Conservation (phyloP, 1,140 invertebrate genomes). For the Heterodera schachtii region DNA sequence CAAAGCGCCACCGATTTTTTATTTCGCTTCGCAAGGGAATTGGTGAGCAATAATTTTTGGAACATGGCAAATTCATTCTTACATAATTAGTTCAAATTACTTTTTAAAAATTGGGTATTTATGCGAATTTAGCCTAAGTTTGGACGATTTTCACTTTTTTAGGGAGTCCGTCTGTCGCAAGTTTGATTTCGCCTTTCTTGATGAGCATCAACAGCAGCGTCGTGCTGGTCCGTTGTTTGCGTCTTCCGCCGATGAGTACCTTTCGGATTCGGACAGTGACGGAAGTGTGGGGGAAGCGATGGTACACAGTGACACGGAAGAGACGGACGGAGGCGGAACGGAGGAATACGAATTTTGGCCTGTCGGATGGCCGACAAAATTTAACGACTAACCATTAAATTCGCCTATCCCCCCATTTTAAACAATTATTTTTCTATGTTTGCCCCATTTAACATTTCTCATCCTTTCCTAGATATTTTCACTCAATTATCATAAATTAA, state of each 20-base stretch:
- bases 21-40: slow-evolving; percentile 40
- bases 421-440: too few species aligned
- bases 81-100: too few species aligned
- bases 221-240: background rate
- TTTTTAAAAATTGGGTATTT: too few species aligned
- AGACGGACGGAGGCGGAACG: background rate
- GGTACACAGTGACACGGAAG: slow-evolving; percentile 3
- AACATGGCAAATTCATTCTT: too few species aligned
- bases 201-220: background rate
- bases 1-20: slow-evolving; percentile 32
- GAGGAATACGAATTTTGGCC: slow-evolving; percentile 12
- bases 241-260: background rate
- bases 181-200: background rate
- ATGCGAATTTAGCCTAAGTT: too few species aligned
- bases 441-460: too few species aligned
- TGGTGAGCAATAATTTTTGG: slow-evolving; percentile 22
- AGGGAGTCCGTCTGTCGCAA: background rate
- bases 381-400: background rate
- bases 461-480: too few species aligned
- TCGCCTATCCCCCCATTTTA: too few species aligned
- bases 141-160: background rate
- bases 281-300: background rate
- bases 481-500: too few species aligned
- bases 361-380: background rate
- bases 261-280: background rate